phyloP scores from a whole-genome alignment of 2,113 vertebrate species.

The Eubucco bourcierii region DNA sequence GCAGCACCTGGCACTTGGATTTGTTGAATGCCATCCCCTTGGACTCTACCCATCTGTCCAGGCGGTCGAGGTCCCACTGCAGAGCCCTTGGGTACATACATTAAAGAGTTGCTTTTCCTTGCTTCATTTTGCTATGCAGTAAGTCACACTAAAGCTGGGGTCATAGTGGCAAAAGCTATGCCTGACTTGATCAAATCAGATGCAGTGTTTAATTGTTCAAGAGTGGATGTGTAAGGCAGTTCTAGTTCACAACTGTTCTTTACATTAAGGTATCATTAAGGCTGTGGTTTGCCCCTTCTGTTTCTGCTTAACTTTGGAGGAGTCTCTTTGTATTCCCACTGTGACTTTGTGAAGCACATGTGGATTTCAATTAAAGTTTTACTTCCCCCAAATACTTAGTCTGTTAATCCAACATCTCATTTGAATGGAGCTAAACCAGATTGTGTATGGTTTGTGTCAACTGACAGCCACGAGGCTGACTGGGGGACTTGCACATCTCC shows the following conservation, averaged over 20 bases:
- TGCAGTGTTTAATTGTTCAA: not conserved
- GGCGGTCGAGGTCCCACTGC: too few relatives aligned
- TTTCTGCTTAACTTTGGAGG: too few relatives aligned
- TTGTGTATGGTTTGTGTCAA: not conserved
- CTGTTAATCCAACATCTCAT: not conserved
- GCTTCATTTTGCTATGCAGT: not conserved
- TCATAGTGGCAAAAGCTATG: not conserved
- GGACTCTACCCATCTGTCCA: too few relatives aligned
- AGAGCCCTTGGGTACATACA: too few relatives aligned
- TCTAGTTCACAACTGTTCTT: not conserved
- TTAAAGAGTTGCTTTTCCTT: not conserved
- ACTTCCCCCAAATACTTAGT: not conserved
- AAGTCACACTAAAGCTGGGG: not conserved
- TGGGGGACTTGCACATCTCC: too few relatives aligned
- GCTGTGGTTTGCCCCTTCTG: not conserved
- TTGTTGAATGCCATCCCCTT: too few relatives aligned
- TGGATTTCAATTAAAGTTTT: not conserved
- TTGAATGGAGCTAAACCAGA: not conserved
- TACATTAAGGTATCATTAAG: not conserved
- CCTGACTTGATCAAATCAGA: not conserved
- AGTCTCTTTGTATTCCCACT: not conserved
- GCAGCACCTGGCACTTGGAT: too few relatives aligned
- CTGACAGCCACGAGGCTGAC: not conserved
- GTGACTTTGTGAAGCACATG: not conserved
- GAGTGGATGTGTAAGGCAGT: not conserved